A percentile compares a stretch with the other conserved stretches of the same genome.
Conservation (phyloP, 2,888 invertebrate genomes). For the Archips crataeganus region DNA sequence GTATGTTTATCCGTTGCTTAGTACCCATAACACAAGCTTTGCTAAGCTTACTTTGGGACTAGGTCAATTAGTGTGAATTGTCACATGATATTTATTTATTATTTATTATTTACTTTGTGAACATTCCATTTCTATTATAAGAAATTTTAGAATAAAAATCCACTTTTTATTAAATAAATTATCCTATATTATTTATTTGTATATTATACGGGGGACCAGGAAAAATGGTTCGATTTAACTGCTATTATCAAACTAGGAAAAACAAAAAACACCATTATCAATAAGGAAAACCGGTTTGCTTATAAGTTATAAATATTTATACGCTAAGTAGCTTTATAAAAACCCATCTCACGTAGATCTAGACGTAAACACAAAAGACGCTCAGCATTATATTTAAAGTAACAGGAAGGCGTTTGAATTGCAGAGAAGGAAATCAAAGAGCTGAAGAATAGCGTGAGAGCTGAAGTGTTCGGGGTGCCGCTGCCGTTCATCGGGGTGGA, state of each 20-base stretch:
- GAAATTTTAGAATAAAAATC: too few relatives aligned
- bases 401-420: constrained; percentile 50
- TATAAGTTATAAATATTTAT: too few relatives aligned
- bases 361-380: constrained; percentile 19
- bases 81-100: too few relatives aligned
- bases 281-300: constrained; percentile 25
- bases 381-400: constrained; percentile 28
- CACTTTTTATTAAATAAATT: too few relatives aligned
- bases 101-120: too few relatives aligned
- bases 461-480: constrained; percentile 86
- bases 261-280: constrained; percentile 4
- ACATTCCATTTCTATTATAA: too few relatives aligned
- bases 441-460: constrained; percentile 87
- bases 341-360: constrained; percentile 30
- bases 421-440: constrained; percentile 82
- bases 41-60: too few relatives aligned
- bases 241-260: background rate
- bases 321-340: constrained; percentile 2
- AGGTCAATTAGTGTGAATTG: too few relatives aligned
- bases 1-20: too few relatives aligned
- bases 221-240: background rate
- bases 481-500: constrained; percentile 93
- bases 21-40: too few relatives aligned
- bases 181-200: too few relatives aligned
- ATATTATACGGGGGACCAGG: too few relatives aligned